Conservation (phyloP, 2,797 vertebrate genomes). For the Tokudaia tokunoshimensis region DNA sequence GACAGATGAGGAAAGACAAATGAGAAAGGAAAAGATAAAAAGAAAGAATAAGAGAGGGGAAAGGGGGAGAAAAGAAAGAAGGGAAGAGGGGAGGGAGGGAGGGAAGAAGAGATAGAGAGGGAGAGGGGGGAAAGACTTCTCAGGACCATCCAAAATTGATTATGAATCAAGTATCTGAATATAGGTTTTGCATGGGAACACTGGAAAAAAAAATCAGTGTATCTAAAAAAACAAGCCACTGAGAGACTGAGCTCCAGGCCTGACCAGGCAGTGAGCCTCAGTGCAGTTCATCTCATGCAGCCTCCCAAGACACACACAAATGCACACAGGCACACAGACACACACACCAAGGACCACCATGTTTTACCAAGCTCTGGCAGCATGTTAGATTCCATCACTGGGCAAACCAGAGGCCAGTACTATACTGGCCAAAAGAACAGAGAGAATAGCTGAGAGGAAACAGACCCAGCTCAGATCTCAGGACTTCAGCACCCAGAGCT, state of each 20-base stretch:
- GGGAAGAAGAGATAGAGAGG: neutral
- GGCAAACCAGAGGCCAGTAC: neutral
- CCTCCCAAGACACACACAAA: neutral
- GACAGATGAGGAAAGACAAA: neutral
- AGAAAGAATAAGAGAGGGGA: neutral
- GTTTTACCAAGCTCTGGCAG: neutral
- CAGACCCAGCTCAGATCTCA: neutral
- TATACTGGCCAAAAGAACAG: neutral
- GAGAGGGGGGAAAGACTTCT: neutral
- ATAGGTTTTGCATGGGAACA: neutral
- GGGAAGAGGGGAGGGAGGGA: too few relatives aligned
- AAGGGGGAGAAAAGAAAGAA: too few relatives aligned
- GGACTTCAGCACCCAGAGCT: neutral
- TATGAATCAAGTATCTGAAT: conserved; percentile 28
- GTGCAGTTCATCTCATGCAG: neutral
- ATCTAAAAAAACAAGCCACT: neutral
- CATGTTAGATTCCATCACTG: neutral
- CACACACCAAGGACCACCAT: too few relatives aligned
- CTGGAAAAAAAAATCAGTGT: neutral
- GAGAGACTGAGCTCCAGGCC: neutral
- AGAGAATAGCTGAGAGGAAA: neutral
- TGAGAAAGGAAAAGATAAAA: neutral
- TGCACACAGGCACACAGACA: too few relatives aligned
- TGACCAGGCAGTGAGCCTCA: neutral
- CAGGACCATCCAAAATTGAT: neutral